Evolutionary conservation across 2,113 vertebrate species (phyloP), one percentile per base, ranked within the genome.

Genomic region (Myxocyprinus asiaticus): DNA sequence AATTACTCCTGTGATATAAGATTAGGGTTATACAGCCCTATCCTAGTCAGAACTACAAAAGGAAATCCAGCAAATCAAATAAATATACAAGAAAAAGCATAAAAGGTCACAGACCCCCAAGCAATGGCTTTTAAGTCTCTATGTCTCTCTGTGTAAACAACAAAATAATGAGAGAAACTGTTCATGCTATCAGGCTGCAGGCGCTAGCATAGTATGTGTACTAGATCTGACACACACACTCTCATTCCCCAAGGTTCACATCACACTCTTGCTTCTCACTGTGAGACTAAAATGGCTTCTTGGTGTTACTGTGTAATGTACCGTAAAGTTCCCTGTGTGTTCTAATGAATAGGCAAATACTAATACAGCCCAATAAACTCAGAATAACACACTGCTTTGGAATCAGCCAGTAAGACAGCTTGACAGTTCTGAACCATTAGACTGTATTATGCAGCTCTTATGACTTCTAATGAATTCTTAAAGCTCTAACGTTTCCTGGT

Each of bases 251-350:
- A 11, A 56, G 33, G 62, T 9, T 61, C n/a, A 50, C 42, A 33
- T 73, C 81, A 45, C 76, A 63, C 48, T 53, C 45, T 47, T 61
- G 53, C n/a, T 22, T 64, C 47, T 73, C 69, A 43, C 64, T 33
- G 47, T 45, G 63, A 78, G 76, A 67, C 33, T 17, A 14, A 45
- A 82, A 68, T 47, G 68, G 69, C 64, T 78, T 62, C 53, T 65
- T 51, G 44, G 44, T 73, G 43, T 44, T n/a, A 63, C 45, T 66
- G 15, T 7, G 75, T 42, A 33, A 22, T 33, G 50, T 14, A 53
- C 58, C n/a, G 4, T 66, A 15, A 47, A 66, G 64, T 14, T 15
- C 48, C 51, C 33, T 9, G 53, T 44, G 69, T 42, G 17, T 11
- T 50, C 7, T 10, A 10, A 66, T 47, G 44, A 14, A 64, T 64